Evolutionary conservation across 1,140 invertebrate genomes (phyloP), one percentile per base, ranked within the genome.

Genomic region (Heliconius melpomene): DNA sequence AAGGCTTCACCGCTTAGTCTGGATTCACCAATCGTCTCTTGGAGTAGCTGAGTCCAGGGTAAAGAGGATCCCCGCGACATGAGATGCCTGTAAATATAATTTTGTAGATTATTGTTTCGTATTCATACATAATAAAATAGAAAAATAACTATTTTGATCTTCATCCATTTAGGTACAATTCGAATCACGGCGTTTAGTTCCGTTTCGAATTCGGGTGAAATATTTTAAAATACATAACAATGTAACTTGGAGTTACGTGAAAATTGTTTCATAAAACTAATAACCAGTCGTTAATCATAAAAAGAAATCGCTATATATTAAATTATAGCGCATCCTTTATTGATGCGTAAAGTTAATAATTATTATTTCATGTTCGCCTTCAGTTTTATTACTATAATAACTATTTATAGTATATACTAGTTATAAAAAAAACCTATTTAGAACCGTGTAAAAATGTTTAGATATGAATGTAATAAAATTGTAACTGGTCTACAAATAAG

Each of bases 21-120:
- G 16, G 95, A 95, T 87, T 98, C 97, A 16, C 98, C 98, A 1
- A 97, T 98, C 0, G 98, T 96, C 82, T 97, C 96, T 82, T 96
- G 95, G 66, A 99, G 95, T 0, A 97, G 96, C 81, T 98, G 97
- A 77, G 96, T 96, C 98, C 98, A 99, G 0, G 97, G 97, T 80
- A 96, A 94, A 1, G 98, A 98, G 2, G 97, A 96, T 2, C 99
- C 98, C 80, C 97, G 96, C 84, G 97, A 95, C 96, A 99, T 97
- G 20, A 99, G 94, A 89, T 96, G 96, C 85, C 98, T 98, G 86
- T 13, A 88, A 87, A 29, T 23, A 32, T 11, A 40, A 26, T 76
- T 57, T 26, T 0, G 6, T 72, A 66, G 7, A 26, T 26, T 29
- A 66, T 13, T 13, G 11, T 29, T 23, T 11, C 3, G 16, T 29